Evolutionary conservation across 2,888 invertebrate species (phyloP).

Genomic region (Neria commutata): DNA sequence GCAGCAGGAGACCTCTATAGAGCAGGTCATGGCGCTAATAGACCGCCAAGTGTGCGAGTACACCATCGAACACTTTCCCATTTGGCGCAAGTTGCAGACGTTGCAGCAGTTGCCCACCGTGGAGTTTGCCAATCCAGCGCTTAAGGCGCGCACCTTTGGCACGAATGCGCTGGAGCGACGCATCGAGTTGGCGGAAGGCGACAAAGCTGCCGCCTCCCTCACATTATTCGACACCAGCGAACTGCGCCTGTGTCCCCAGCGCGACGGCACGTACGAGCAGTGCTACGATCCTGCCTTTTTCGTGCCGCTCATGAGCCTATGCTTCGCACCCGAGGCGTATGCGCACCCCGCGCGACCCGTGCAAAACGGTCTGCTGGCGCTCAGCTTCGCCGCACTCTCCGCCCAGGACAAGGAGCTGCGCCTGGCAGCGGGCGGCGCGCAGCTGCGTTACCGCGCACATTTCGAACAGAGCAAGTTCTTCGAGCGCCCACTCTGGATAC

Average conservation of each 20-base stretch:
- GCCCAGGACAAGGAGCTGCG: slow-evolving; percentile 72
- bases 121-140: slow-evolving; percentile 44
- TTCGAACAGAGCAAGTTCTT: slow-evolving; percentile 70
- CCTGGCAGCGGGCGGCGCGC: slow-evolving; percentile 74
- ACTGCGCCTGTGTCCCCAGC: slow-evolving; percentile 54
- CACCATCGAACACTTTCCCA: slow-evolving; percentile 76
- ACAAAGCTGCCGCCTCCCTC: no score
- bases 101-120: slow-evolving; percentile 51
- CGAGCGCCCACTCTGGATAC: slow-evolving; percentile 59
- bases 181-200: slow-evolving; percentile 47
- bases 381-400: slow-evolving; percentile 74
- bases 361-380: slow-evolving; percentile 72
- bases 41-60: slow-evolving; percentile 69
- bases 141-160: slow-evolving; percentile 41
- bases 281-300: slow-evolving; percentile 85
- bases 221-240: slow-evolving; percentile 36
- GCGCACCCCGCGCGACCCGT: slow-evolving; percentile 75
- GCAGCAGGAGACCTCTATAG: slow-evolving; percentile 74
- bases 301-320: slow-evolving; percentile 75
- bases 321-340: slow-evolving; percentile 76
- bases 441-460: slow-evolving; percentile 76
- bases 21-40: slow-evolving; percentile 75
- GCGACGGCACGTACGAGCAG: slow-evolving; percentile 51
- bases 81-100: slow-evolving; percentile 65
- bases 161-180: slow-evolving; percentile 49